A percentile compares a stretch with the other conserved stretches of the same genome.
Evolutionary conservation across 1,140 invertebrate genomes (phyloP).

Genomic region (Vollenhovia emeryi): DNA sequence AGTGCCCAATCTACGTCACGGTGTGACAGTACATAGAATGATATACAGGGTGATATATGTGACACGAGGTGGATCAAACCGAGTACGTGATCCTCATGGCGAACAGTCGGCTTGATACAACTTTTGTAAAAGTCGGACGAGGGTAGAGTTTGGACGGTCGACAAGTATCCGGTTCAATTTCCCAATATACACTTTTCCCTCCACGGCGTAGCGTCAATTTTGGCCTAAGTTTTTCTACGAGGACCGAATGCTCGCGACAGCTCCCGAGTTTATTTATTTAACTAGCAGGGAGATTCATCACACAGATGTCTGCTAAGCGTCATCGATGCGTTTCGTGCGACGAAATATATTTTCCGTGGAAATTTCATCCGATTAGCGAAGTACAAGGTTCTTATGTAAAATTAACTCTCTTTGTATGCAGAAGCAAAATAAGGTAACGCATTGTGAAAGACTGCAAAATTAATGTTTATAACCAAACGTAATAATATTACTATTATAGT

Average conservation of each 20-base stretch:
- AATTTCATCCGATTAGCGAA: not conserved
- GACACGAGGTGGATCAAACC: not conserved
- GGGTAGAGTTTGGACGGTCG: not conserved
- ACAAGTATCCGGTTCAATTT: conserved; percentile 2
- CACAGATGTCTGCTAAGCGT: not conserved
- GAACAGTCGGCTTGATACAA: conserved; percentile 10
- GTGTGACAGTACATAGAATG: conserved; percentile 53
- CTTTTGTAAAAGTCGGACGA: conserved; percentile 28
- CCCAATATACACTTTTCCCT: conserved; percentile 3
- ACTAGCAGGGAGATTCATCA: not conserved
- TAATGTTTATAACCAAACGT: not conserved
- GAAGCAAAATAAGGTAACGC: not conserved
- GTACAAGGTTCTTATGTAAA: not conserved
- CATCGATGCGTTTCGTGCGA: not conserved
- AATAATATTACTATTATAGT: not conserved
- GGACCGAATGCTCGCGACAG: conserved; percentile 2
- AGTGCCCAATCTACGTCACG: conserved; percentile 56
- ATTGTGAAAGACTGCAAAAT: conserved; percentile 5
- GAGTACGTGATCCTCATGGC: conserved; percentile 16
- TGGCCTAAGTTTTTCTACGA: conserved; percentile 16
- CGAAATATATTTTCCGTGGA: not conserved
- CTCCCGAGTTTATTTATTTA: not conserved
- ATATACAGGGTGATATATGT: conserved; percentile 56
- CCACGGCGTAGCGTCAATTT: not conserved
- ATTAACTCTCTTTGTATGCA: not conserved